Conservation (phyloP, 2,113 vertebrate species). For the Notothenia coriiceps region DNA sequence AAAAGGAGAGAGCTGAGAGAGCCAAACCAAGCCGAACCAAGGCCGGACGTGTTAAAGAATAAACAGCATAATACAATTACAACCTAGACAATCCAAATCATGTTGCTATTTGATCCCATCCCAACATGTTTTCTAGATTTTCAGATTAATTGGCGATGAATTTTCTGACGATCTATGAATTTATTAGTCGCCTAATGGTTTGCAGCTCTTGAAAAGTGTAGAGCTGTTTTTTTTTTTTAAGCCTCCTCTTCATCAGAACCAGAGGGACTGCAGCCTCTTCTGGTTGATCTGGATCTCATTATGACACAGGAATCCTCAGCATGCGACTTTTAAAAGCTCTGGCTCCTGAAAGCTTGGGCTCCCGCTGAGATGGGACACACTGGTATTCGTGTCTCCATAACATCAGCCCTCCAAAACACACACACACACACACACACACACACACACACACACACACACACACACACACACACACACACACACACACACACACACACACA, state of each 20-base stretch:
- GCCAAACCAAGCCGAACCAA: no score
- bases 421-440: constrained; percentile 1
- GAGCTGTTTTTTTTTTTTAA: constrained; percentile 22
- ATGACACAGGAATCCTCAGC: constrained; percentile 70
- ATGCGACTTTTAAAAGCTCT: constrained; percentile 68
- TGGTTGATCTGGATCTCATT: constrained; percentile 76
- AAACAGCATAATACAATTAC: no score
- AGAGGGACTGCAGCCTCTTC: constrained; percentile 58
- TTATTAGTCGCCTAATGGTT: no score
- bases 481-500: neutral
- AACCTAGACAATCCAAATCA: no score
- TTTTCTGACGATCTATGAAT: no score
- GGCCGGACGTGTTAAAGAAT: no score
- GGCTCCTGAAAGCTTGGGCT: constrained; percentile 59
- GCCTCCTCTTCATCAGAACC: constrained; percentile 55
- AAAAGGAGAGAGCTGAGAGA: no score
- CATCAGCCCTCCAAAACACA: constrained; percentile 31
- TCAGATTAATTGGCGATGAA: no score
- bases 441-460: constrained; percentile 2
- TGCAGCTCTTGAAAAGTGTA: constrained; percentile 6
- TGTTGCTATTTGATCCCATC: no score
- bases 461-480: constrained; percentile 7
- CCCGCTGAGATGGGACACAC: constrained; percentile 58
- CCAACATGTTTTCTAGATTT: no score
- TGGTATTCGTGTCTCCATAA: constrained; percentile 55